Conservation (phyloP, 2,113 vertebrate genomes). For the Chloropsis cyanopogon region DNA sequence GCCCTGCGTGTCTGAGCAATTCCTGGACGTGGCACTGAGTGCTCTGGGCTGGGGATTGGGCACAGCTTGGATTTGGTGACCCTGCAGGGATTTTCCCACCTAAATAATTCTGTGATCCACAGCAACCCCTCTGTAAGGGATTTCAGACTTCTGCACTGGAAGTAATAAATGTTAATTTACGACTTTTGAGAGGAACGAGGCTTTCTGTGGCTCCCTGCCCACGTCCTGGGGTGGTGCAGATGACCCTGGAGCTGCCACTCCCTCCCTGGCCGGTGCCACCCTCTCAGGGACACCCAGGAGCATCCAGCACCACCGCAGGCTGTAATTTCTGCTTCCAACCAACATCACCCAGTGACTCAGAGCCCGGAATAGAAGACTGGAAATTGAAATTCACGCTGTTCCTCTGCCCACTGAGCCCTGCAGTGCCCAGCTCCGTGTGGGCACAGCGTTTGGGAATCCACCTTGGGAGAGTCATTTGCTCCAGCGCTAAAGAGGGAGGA, state of each 20-base stretch:
- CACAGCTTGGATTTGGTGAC: neutral
- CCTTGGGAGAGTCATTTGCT: neutral
- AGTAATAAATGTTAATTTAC: neutral
- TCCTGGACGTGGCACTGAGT: neutral
- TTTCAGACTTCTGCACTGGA: rapidly evolving
- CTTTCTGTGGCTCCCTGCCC: neutral
- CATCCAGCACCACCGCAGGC: neutral
- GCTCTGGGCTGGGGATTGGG: neutral
- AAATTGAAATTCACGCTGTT: neutral
- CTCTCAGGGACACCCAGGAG: neutral
- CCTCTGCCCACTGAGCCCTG: neutral
- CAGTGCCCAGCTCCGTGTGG: neutral
- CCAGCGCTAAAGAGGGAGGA: neutral
- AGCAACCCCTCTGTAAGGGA: neutral
- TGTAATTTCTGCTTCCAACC: neutral
- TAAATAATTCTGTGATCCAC: neutral
- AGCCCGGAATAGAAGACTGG: neutral
- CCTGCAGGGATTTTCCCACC: neutral
- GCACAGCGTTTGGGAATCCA: neutral
- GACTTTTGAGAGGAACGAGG: neutral
- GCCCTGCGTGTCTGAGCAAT: neutral
- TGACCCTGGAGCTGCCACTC: neutral
- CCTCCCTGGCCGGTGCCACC: neutral
- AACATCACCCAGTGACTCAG: neutral
- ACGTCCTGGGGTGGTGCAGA: neutral